Base-by-base conservation (phyloP, 1,140 invertebrate genomes). In the Pararge aegeria region DNA sequence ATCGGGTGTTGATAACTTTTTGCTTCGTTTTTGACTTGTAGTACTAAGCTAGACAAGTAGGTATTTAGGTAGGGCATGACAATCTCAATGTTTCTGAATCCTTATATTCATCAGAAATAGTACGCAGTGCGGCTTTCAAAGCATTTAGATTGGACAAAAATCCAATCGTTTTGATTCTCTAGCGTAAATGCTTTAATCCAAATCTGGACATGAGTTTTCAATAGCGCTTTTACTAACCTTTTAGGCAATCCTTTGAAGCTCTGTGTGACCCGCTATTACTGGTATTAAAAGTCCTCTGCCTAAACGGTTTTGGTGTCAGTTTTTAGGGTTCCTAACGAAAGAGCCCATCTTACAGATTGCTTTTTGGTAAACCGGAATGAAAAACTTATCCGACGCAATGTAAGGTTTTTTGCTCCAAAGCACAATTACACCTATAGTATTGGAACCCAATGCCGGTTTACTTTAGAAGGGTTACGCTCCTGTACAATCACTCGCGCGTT, bases 191-290 rank as follows among this genome's bases (percentile, higher is more conserved):
- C 38, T 40, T 52, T 27, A 58, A 58, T 58, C 56, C 48, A 24
- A 27, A 27, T 13, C 18, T 20, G 56, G 7, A 58, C 56, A 58
- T 37, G 37, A 30, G 50, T 51, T 58, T 58, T 58, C 56, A 58
- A 58, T 58, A 58, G 12, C 16, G 37, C 49, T 58, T 51, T 51
- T 38, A 44, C 56, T 52, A 52, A 40, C 48, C 56, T 42, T 51
- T 44, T 34, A 49, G 56, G 19, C 49, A 58, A 44, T 21, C 56
- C 38, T 42, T 42, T 42, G 13, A 18, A 18, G 30, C 30, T 27
- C 27, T 34, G 10, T 34, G 30, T 34, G 30, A 12, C 9, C 30
- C 10, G 30, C 30, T 34, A 34, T 34, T 34, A 34, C 30, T 34
- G 30, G 10, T 6, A 34, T 34, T 34, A 34, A 34, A 34, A 34